Evolutionary conservation across 2,888 invertebrate species (phyloP).

Genomic region (Prosopocoilus inquinatus): DNA sequence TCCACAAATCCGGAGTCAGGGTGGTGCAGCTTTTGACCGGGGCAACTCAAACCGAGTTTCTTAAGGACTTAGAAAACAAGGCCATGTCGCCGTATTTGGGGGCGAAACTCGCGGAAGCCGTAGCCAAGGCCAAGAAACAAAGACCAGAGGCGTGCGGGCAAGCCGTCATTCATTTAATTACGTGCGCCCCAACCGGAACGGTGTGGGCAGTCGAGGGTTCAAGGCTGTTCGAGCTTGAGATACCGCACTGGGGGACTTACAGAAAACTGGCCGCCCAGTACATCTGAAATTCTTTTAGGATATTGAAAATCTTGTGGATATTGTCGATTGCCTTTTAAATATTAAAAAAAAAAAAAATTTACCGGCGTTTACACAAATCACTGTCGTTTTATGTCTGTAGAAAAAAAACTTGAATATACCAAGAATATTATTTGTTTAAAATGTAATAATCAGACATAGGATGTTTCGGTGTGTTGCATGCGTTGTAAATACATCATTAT

Average conservation of each 20-base stretch:
- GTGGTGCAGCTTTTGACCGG: conserved; percentile 48
- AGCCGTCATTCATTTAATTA: conserved; percentile 40
- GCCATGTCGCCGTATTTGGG: conserved; percentile 34
- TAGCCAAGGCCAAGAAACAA: conserved; percentile 34
- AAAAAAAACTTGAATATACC: no score
- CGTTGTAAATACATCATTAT: no score
- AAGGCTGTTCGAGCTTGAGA: conserved; percentile 33
- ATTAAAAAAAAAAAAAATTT: no score
- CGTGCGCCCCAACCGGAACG: conserved; percentile 39
- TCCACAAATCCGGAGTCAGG: conserved; percentile 42
- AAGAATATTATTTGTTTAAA: no score
- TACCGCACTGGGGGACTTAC: conserved; percentile 33
- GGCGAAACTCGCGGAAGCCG: conserved; percentile 25
- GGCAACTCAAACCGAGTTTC: conserved; percentile 41
- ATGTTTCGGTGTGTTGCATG: no score
- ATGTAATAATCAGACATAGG: no score
- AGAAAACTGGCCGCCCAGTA: conserved; percentile 31
- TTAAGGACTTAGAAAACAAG: conserved; percentile 34
- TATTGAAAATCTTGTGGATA: not conserved
- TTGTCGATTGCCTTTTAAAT: no score
- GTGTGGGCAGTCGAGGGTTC: conserved; percentile 46
- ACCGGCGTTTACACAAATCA: no score
- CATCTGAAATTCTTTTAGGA: conserved; percentile 17
- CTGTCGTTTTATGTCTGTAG: no score
- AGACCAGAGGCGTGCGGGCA: conserved; percentile 40